Evolutionary conservation across 92 coral and sea anemone genomes (phyloP).

Genomic region (Plumapathes pennacea): DNA sequence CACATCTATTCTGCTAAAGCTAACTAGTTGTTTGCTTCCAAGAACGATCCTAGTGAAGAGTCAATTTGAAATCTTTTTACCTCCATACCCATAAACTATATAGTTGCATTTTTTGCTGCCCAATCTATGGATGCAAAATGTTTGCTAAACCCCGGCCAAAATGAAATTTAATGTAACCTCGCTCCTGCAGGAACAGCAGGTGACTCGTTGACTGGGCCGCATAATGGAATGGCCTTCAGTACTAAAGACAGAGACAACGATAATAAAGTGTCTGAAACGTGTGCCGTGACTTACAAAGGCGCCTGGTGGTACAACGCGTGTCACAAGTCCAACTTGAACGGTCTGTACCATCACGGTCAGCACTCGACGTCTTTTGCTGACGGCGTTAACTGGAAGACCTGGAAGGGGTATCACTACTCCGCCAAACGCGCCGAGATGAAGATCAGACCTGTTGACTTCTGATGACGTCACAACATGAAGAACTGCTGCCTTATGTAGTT

Average conservation of each 20-base stretch:
- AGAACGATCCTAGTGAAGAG: too few species aligned
- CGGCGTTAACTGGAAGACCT: constrained; percentile 33
- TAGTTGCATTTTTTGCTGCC: too few species aligned
- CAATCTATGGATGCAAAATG: too few species aligned
- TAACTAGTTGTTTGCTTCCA: too few species aligned
- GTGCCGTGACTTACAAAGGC: constrained; percentile 22
- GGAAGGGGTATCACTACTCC: constrained; percentile 49
- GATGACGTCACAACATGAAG: too few species aligned
- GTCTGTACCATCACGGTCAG: constrained; percentile 28
- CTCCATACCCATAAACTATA: too few species aligned
- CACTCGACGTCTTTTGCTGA: constrained; percentile 34
- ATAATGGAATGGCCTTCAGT: constrained; percentile 2
- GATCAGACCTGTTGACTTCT: constrained; percentile 11
- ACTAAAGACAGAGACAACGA: constrained; percentile 30
- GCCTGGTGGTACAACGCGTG: constrained; percentile 35
- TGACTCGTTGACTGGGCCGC: constrained; percentile 2
- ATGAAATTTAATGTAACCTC: too few species aligned
- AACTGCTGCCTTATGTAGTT: too few species aligned
- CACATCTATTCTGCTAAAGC: too few species aligned
- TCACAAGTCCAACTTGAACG: constrained; percentile 30
- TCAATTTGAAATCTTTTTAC: too few species aligned
- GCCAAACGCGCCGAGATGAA: constrained; percentile 47
- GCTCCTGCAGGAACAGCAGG: constrained; percentile 36
- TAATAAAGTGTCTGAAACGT: background rate
- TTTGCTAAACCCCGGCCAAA: too few species aligned